Percentiles rank a stretch among this genome's conserved stretches.
Evolutionary conservation across 2,888 invertebrate genomes (phyloP).

Genomic region (Nephrotoma appendiculata): DNA sequence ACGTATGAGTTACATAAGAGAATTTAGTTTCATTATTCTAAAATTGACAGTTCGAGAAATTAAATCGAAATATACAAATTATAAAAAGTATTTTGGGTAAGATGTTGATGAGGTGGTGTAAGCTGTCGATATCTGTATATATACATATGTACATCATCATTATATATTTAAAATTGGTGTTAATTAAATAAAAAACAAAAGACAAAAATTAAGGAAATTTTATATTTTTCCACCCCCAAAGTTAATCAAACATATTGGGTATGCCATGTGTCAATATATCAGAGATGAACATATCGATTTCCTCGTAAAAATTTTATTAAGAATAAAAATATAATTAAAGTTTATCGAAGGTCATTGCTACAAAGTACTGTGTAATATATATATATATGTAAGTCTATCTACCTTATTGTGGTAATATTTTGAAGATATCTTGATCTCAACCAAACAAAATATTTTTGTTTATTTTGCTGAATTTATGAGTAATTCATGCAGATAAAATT

Average conservation of each 20-base stretch:
- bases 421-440: not conserved
- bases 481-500: not conserved
- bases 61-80: not conserved
- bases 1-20: not conserved
- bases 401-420: not conserved
- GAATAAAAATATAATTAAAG: not conserved
- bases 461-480: not conserved
- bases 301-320: not conserved
- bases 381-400: not conserved
- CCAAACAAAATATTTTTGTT: not conserved
- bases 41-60: not conserved
- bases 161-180: not conserved
- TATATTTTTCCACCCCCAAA: not conserved
- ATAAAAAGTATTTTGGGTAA: not conserved
- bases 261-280: not conserved
- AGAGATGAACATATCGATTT: not conserved
- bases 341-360: not conserved
- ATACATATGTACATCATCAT: not conserved
- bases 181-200: not conserved
- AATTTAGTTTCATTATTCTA: not conserved
- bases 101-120: not conserved
- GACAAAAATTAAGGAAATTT: too few relatives aligned
- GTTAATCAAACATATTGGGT: not conserved
- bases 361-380: not conserved
- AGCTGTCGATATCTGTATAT: not conserved